Conservation (phyloP, 2,888 invertebrate species). For the Megalurothrips usitatus region DNA sequence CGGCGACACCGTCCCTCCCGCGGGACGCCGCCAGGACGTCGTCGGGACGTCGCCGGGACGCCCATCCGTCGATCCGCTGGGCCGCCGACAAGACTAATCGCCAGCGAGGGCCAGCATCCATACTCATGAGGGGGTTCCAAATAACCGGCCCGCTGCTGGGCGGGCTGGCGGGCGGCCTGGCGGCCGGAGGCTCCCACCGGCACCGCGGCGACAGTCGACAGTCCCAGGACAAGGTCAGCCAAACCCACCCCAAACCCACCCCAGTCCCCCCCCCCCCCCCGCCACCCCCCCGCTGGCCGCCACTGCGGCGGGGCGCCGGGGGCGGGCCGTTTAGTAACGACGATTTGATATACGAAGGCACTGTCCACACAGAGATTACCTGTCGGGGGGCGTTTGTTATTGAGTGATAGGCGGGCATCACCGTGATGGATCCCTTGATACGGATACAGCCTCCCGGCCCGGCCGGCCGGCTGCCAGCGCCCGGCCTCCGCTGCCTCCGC, state of each 20-base stretch:
- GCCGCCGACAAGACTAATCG: too few species aligned
- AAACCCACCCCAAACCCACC: too few species aligned
- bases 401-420: constrained; percentile 8
- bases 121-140: too few species aligned
- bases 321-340: too few species aligned
- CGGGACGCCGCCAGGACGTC: too few species aligned
- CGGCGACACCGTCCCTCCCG: too few species aligned
- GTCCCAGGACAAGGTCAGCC: neutral
- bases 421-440: constrained; percentile 15
- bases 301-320: neutral
- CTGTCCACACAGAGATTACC: constrained; percentile 21
- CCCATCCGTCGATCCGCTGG: too few species aligned
- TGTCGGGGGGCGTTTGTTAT: neutral
- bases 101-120: too few species aligned
- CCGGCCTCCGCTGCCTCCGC: neutral
- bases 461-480: neutral
- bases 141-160: neutral
- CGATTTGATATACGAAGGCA: neutral
- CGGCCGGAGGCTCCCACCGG: neutral
- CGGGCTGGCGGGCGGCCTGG: neutral
- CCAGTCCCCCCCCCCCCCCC: too few species aligned
- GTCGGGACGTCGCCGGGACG: too few species aligned
- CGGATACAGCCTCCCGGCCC: neutral
- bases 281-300: too few species aligned
- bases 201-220: neutral